Conservation (phyloP, 2,113 vertebrate species). For the Brachypteracias leptosomus region DNA sequence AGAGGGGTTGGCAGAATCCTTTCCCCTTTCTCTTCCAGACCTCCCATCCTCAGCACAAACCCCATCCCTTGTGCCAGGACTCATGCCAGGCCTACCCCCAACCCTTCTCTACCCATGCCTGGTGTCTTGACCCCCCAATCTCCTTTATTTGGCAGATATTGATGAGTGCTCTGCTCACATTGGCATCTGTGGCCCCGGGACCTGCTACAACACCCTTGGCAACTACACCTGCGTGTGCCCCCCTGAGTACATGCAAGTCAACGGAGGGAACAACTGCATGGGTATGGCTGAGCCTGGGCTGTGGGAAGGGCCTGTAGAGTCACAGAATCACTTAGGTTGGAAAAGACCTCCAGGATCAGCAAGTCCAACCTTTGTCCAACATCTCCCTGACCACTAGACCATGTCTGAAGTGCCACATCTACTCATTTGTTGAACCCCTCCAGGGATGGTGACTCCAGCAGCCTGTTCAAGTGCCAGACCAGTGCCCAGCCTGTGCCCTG, state of each 20-base stretch:
- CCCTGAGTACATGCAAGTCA: slow-evolving; percentile 92
- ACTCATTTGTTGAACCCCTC: too few species aligned
- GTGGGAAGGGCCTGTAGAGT: neutral
- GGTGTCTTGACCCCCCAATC: neutral
- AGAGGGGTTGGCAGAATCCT: neutral
- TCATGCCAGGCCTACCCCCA: neutral
- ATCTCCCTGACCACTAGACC: too few species aligned
- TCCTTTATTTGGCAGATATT: slow-evolving; percentile 76
- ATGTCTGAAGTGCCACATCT: too few species aligned
- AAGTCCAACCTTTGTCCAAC: too few species aligned
- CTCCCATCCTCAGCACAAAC: neutral
- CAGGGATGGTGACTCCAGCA: too few species aligned
- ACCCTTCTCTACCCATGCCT: neutral
- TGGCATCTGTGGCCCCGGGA: slow-evolving; percentile 89
- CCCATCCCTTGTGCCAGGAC: neutral
- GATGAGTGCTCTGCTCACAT: slow-evolving; percentile 87
- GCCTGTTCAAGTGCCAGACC: too few species aligned
- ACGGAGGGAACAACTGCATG: slow-evolving; percentile 92
- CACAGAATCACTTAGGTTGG: too few species aligned
- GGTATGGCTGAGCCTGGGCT: slow-evolving; percentile 64
- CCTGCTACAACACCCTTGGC: slow-evolving; percentile 93
- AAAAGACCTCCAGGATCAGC: too few species aligned
- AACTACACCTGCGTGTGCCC: slow-evolving; percentile 95
- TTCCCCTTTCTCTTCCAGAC: neutral
- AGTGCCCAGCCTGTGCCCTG: neutral